Conservation (phyloP, 1,140 invertebrate genomes). For the Gryllus bimaculatus region DNA sequence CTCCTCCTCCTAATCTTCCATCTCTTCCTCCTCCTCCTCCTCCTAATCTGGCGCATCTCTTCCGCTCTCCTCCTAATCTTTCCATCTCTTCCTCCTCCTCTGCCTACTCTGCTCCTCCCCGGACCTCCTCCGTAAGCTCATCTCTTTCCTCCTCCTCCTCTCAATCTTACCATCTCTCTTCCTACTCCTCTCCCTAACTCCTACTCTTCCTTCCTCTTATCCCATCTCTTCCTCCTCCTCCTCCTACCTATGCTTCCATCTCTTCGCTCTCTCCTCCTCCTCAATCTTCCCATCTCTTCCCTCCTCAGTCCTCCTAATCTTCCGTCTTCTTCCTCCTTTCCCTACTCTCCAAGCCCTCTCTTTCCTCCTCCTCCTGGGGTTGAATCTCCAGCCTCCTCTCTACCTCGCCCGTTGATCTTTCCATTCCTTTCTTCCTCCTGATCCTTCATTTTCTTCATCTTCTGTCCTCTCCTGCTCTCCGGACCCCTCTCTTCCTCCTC, state of each 20-base stretch:
- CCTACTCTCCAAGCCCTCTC: neutral
- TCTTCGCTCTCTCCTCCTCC: neutral
- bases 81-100: too few species aligned
- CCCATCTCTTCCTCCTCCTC: neutral
- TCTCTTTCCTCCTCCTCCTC: neutral
- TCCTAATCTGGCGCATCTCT: too few species aligned
- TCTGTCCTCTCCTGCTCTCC: neutral
- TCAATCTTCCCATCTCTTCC: neutral
- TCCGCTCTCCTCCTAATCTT: neutral
- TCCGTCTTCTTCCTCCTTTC: neutral
- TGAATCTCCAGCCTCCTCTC: neutral
- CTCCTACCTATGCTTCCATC: neutral
- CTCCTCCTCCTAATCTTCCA: neutral
- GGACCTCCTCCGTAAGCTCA: neutral
- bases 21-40: neutral
- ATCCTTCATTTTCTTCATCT: neutral
- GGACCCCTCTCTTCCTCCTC: neutral
- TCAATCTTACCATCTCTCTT: neutral
- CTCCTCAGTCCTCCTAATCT: neutral
- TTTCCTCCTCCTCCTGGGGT: neutral
- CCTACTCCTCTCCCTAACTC: neutral
- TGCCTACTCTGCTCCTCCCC: neutral
- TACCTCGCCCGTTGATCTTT: neutral
- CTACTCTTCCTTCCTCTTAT: too few species aligned
- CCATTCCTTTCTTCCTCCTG: neutral